These are phyloP conservation scores for Liolophura sinensis DNA, from an alignment of 1,140 invertebrate genomes.

Conservation along the genomic window DNA sequence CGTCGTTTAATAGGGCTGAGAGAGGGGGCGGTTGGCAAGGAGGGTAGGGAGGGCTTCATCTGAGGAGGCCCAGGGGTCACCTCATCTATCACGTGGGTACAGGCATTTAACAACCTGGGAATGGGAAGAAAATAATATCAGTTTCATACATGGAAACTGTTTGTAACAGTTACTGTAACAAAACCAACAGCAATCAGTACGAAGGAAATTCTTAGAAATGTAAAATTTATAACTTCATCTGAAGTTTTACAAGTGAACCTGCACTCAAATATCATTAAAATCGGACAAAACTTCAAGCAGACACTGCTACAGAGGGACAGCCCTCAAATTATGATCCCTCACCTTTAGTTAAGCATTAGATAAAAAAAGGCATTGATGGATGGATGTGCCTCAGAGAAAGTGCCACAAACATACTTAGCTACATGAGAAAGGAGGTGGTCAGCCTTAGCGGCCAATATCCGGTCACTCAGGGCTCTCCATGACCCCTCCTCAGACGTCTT, in stretches of 20 bases:
- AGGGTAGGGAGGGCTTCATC: slow-evolving; percentile 57
- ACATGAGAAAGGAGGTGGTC: slow-evolving; percentile 72
- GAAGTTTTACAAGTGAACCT: too few relatives aligned
- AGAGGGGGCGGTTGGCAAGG: slow-evolving; percentile 58
- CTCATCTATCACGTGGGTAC: slow-evolving; percentile 78
- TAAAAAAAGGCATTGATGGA: too few relatives aligned
- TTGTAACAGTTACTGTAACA: too few relatives aligned
- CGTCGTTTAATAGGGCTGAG: slow-evolving; percentile 61
- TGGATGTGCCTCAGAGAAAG: background rate
- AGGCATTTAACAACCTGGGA: slow-evolving; percentile 71
- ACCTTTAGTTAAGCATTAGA: too few relatives aligned
- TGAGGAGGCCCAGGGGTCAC: slow-evolving; percentile 65
- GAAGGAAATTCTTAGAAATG: too few relatives aligned
- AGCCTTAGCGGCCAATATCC: slow-evolving; percentile 57
- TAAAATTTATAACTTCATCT: background rate
- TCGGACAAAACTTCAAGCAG: too few relatives aligned
- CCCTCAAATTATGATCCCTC: too few relatives aligned
- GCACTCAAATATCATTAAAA: too few relatives aligned
- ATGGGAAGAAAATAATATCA: slow-evolving; percentile 3
- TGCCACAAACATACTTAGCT: slow-evolving; percentile 53
- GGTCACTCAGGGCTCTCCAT: slow-evolving; percentile 49
- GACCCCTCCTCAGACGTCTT: slow-evolving; percentile 38
- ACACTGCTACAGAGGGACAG: too few relatives aligned
- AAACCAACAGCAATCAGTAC: background rate
- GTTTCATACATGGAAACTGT: too few relatives aligned